Base-by-base conservation (phyloP, 2,888 invertebrate genomes). In the Adelognathus sp. region DNA sequence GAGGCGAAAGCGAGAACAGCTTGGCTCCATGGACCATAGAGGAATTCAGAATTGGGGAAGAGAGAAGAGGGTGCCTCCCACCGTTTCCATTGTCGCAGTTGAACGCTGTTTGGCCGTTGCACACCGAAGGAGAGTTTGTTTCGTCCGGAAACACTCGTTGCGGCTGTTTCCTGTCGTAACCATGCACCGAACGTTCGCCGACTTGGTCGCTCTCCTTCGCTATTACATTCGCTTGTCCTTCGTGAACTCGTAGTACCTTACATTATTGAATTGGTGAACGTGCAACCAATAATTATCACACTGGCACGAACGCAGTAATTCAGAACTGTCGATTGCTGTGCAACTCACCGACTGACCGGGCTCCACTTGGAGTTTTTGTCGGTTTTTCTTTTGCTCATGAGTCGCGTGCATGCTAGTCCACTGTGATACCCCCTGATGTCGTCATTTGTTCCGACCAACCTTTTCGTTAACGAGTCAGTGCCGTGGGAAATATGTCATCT, bases 141-240 rank as follows among this genome's bases (percentile, higher is more conserved):
- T 63, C 67, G 56, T 77, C 39, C 63, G 24, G 66, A 24, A 56
- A 72, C 83, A 83, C 60, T 72, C 83, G 83, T 86, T 86, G 86
- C 73, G 86, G 86, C 81, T 83, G 86, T 84, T 83, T 83, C 67
- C 86, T 86, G 87, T 86, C 87, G 84, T 71, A 72, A 82, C 82
- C 86, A 87, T 76, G 78, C 76, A 73, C 56, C 75, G 60, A 14
- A 78, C 69, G 73, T 75, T 56, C 52, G 50, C 39, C 27, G 58
- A 75, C 58, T 50, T 56, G 18, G n/a, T n/a, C 54, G 39, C 41
- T 16, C 61, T 44, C 61, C 24, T 24, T 11, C 16, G 64, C 41
- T 33, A 67, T 66, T 27, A 6, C 66, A 36, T 61, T 67, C 36
- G 29, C 18, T 24, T 18, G 39, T 50, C 18, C 58, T 70, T 64